Evolutionary conservation across 1,140 invertebrate species (phyloP).

Genomic region (Dendroctonus valens): DNA sequence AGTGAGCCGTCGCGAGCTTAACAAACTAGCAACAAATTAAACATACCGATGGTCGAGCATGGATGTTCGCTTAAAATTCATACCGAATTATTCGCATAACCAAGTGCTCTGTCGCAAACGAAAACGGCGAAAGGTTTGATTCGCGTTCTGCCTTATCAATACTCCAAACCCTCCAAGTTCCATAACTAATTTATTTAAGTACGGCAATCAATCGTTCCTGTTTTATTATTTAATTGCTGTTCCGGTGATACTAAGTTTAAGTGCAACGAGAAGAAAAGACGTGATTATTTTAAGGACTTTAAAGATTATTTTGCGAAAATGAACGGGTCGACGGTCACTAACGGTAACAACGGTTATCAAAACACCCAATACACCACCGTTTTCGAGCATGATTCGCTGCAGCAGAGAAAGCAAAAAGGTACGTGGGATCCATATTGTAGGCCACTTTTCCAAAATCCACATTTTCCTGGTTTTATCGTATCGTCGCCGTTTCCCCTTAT

Average conservation of each 20-base stretch:
- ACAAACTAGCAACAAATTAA: slow-evolving; percentile 1
- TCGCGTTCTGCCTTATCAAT: too few relatives aligned
- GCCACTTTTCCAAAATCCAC: background rate
- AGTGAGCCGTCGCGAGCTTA: background rate
- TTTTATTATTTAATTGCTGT: too few relatives aligned
- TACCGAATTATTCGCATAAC: slow-evolving; percentile 11
- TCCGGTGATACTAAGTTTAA: slow-evolving; percentile 15
- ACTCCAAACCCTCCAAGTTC: too few relatives aligned
- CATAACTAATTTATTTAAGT: too few relatives aligned
- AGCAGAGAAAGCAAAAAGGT: slow-evolving; percentile 18
- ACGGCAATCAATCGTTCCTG: too few relatives aligned
- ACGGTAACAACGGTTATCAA: slow-evolving; percentile 13
- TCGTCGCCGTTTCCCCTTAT: background rate
- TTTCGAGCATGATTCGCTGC: slow-evolving; percentile 13
- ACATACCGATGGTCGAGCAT: slow-evolving; percentile 11
- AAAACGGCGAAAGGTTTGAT: slow-evolving; percentile 16
- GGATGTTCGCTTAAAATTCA: slow-evolving; percentile 22
- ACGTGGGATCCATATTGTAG: background rate
- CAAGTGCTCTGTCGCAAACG: slow-evolving; percentile 6
- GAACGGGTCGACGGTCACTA: slow-evolving; percentile 20
- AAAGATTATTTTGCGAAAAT: slow-evolving; percentile 5
- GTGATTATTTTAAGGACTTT: background rate
- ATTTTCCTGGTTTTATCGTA: background rate
- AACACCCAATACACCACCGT: slow-evolving; percentile 10
- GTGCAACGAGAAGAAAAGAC: slow-evolving; percentile 7